Base-by-base conservation (phyloP, 2,113 vertebrate species). In the Heterochromis multidens region DNA sequence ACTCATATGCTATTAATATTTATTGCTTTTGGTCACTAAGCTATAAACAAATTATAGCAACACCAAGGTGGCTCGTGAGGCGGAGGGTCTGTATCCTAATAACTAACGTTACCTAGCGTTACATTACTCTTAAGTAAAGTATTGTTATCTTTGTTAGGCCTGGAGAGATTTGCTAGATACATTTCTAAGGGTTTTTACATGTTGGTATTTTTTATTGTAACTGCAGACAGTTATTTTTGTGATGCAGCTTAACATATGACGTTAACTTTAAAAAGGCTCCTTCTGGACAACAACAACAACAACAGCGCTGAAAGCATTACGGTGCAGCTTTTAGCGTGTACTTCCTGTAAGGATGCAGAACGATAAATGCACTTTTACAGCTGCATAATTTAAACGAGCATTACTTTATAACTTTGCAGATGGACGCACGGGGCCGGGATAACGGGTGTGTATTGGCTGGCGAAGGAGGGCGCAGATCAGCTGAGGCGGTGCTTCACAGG, bases 401-500 rank as follows among this genome's bases (percentile, higher is more conserved):
- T 56, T 40, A 21, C 63, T 83, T 49, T 21, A 16, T 31, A 77
- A 76, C 35, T 81, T 79, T 1, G 62, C 88, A 78, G 79, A 83
- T 58, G 80, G 61, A 46, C 56, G 76, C 31, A 31, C 19, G 16
- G 13, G 52, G 11, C 27, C n/a, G 76, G 11, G 29, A 77, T 57
- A n/a, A 2, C 14, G 82, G 7, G 21, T 56, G 82, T 74, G 87
- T 58, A 17, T 87, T 81, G 76, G 81, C 43, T 82, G 3, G 43
- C 49, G 11, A 17, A 58, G 58, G 81, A 86, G 86, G 62, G 83
- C 54, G 91, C 88, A 31, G 81, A 74, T 83, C 83, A 12, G 89
- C 86, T 23, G 90, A 92, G 94, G 94, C 94, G 92, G 94, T 80
- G 93, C 92, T 92, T 92, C 88, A 58, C 91, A 60, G 79, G 72